These are phyloP conservation scores for Etheostoma cragini DNA, from an alignment of 2,113 vertebrate species.

Conservation along the genomic window DNA sequence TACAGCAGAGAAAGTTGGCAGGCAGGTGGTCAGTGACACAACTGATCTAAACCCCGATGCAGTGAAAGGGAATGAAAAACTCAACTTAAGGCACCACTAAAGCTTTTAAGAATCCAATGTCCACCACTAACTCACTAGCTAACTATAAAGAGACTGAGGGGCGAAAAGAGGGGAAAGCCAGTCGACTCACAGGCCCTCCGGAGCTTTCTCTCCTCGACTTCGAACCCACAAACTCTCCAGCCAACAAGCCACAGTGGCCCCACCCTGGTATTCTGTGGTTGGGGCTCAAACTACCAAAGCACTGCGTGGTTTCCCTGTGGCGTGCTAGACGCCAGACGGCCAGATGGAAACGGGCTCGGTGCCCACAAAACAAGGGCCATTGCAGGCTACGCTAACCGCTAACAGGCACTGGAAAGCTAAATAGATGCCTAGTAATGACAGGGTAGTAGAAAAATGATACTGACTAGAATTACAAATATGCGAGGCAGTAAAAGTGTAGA, in stretches of 20 bases:
- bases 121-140: conserved; percentile 23
- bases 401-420: conserved; percentile 71
- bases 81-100: neutral
- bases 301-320: conserved; percentile 75
- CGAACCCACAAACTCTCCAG: conserved; percentile 25
- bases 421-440: conserved; percentile 74
- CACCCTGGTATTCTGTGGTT: conserved; percentile 78
- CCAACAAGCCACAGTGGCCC: conserved; percentile 60
- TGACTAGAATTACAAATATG: conserved; percentile 72
- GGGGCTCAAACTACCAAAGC: conserved; percentile 53
- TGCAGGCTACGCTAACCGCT: conserved; percentile 71
- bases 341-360: conserved; percentile 75
- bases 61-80: conserved; percentile 14
- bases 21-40: neutral
- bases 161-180: conserved; percentile 14
- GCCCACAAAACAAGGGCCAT: conserved; percentile 70
- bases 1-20: neutral
- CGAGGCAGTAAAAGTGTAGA: conserved; percentile 17
- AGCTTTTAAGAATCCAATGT: neutral
- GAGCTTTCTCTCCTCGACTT: conserved; percentile 28
- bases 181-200: conserved; percentile 24
- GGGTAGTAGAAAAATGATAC: conserved; percentile 62
- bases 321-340: conserved; percentile 76
- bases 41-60: neutral
- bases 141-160: neutral